A percentile compares a stretch with the other conserved stretches of the same genome.
Evolutionary conservation across 2,113 vertebrate genomes (phyloP).

Genomic region (Seriola dumerili): DNA sequence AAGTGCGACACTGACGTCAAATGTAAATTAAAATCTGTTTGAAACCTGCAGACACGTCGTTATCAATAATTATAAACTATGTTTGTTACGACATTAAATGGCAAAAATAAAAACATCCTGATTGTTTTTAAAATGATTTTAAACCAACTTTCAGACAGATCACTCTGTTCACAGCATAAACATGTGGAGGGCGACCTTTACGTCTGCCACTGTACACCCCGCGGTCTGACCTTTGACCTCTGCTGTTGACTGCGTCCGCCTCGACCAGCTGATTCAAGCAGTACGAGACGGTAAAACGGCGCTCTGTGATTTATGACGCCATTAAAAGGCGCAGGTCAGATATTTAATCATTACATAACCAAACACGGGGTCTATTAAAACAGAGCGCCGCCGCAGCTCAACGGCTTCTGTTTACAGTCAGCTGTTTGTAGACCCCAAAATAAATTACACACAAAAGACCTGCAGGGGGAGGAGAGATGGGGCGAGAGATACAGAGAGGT

Average conservation of each 20-base stretch:
- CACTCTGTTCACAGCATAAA: background rate
- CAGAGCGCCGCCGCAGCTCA: conserved; percentile 37
- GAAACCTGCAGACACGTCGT: too few relatives aligned
- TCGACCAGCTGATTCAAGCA: conserved; percentile 38
- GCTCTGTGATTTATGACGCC: conserved; percentile 42
- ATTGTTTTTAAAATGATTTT: too few relatives aligned
- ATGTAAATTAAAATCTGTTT: too few relatives aligned
- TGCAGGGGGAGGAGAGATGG: conserved; percentile 28
- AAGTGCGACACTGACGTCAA: too few relatives aligned
- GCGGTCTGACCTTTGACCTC: conserved; percentile 44
- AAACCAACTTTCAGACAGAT: background rate
- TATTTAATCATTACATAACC: conserved; percentile 69
- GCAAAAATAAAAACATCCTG: too few relatives aligned
- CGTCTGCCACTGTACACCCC: conserved; percentile 1
- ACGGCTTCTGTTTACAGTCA: conserved; percentile 62
- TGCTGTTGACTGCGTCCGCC: conserved; percentile 16
- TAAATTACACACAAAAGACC: conserved; percentile 35
- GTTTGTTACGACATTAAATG: too few relatives aligned
- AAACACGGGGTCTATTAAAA: conserved; percentile 52
- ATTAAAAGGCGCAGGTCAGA: conserved; percentile 56
- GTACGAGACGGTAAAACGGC: conserved; percentile 31
- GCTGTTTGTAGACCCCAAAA: conserved; percentile 35
- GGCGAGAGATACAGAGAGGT: background rate
- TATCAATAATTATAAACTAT: too few relatives aligned
- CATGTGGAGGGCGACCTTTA: background rate